phyloP scores from a whole-genome alignment of 2,888 invertebrate species.

The Drosophila demipolita region DNA sequence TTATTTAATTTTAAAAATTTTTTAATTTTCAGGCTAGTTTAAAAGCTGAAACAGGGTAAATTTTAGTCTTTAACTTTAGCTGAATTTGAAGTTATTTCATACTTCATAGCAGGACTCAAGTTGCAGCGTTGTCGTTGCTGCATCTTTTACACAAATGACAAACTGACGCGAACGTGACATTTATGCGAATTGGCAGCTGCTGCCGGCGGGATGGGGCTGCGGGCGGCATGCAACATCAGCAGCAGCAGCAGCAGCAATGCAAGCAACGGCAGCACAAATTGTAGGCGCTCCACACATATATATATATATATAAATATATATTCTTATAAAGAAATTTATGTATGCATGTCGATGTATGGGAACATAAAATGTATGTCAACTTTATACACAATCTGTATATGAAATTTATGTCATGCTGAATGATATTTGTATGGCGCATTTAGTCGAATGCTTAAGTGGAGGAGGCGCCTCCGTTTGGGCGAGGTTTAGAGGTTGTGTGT shows the following conservation, averaged over 20 bases:
- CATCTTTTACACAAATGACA: slow-evolving; percentile 77
- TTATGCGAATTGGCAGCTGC: slow-evolving; percentile 83
- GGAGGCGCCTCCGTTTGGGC: background rate
- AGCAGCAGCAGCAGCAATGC: slow-evolving; percentile 7
- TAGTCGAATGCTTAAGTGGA: slow-evolving; percentile 68
- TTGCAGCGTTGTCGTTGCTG: slow-evolving; percentile 61
- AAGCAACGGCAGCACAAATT: slow-evolving; percentile 21
- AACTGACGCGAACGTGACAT: slow-evolving; percentile 84
- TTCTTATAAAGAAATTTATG: too few species aligned
- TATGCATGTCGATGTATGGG: slow-evolving; percentile 22
- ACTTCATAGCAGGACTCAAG: slow-evolving; percentile 49
- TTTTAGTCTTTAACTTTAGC: background rate
- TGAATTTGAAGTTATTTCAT: slow-evolving; percentile 5
- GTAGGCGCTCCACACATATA: slow-evolving; percentile 45
- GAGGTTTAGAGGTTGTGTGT: background rate
- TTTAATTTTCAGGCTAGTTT: background rate
- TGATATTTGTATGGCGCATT: slow-evolving; percentile 74
- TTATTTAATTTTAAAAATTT: too few species aligned
- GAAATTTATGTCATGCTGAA: slow-evolving; percentile 73
- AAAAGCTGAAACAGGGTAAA: slow-evolving; percentile 6
- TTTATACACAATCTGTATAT: slow-evolving; percentile 40
- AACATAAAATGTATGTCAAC: slow-evolving; percentile 72
- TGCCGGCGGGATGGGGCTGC: slow-evolving; percentile 35
- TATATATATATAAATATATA: slow-evolving; percentile 1
- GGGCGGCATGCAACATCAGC: slow-evolving; percentile 16